phyloP scores from a whole-genome alignment of 1,140 invertebrate genomes.

The Drosophila sturtevanti region DNA sequence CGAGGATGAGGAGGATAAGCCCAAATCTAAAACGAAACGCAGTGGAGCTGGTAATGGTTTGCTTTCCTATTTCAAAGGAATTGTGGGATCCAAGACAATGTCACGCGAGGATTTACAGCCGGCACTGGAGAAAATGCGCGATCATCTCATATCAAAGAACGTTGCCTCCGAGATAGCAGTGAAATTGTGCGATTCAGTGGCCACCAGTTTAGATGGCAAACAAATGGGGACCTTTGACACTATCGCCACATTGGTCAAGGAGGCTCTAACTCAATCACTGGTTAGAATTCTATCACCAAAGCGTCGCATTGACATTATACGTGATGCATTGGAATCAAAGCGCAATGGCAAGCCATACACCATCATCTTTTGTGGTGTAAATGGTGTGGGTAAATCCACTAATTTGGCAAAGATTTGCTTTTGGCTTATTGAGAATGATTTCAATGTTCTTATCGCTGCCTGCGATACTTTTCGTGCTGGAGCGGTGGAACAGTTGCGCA shows the following conservation, averaged over 20 bases:
- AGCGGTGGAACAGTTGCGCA: constrained; percentile 98
- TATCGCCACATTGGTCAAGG: constrained; percentile 92
- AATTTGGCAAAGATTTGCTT: constrained; percentile 99
- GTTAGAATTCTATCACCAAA: constrained; percentile 97
- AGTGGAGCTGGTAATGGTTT: constrained; percentile 83
- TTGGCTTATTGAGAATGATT: constrained; percentile 99
- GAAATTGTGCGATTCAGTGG: constrained; percentile 97
- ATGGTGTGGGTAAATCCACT: constrained; percentile 99
- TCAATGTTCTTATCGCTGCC: constrained; percentile 98
- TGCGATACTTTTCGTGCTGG: constrained; percentile 99
- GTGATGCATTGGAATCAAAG: constrained; percentile 96
- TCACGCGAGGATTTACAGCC: constrained; percentile 90
- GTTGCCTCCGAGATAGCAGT: constrained; percentile 97
- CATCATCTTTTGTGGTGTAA: constrained; percentile 99
- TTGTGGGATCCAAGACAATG: constrained; percentile 94
- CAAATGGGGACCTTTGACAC: constrained; percentile 96
- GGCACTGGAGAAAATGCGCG: constrained; percentile 96
- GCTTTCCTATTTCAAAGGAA: constrained; percentile 92
- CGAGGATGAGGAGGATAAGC: constrained; percentile 57
- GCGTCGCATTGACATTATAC: constrained; percentile 96
- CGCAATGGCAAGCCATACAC: constrained; percentile 93
- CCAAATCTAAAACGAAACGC: background rate
- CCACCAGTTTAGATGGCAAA: constrained; percentile 96
- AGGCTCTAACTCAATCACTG: constrained; percentile 91
- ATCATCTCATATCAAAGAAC: constrained; percentile 98